These are phyloP conservation scores for Phasianus colchicus DNA, from an alignment of 2,113 vertebrate genomes.

Conservation along the genomic window DNA sequence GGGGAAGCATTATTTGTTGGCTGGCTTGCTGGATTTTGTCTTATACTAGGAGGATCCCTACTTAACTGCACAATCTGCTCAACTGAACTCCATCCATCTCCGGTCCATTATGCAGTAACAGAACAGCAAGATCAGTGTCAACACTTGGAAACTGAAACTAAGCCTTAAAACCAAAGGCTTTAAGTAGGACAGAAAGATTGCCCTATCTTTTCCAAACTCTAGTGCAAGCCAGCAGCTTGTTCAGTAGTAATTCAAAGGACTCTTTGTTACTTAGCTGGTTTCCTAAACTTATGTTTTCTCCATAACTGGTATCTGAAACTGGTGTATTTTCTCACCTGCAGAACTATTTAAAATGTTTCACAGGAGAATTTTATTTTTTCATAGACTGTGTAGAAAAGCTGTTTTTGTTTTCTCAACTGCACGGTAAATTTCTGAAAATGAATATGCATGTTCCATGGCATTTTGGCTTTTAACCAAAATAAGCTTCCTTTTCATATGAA, in stretches of 20 bases:
- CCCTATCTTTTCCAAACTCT: not conserved
- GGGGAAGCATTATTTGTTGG: slow-evolving; percentile 93
- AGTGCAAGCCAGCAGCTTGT: slow-evolving; percentile 15
- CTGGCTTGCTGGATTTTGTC: slow-evolving; percentile 90
- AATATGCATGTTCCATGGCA: not conserved
- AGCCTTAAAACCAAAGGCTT: slow-evolving; percentile 29
- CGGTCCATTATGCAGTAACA: not conserved
- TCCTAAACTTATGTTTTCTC: slow-evolving; percentile 21
- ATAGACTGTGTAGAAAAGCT: not conserved
- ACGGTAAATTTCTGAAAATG: not conserved
- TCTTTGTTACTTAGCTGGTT: slow-evolving; percentile 30
- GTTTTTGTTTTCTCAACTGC: slow-evolving; percentile 39
- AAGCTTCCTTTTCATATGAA: not conserved
- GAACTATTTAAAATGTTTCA: slow-evolving; percentile 18
- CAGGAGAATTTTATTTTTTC: not conserved
- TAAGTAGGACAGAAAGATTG: not conserved
- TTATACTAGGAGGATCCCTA: slow-evolving; percentile 87
- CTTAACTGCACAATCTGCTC: slow-evolving; percentile 77
- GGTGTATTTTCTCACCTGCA: not conserved
- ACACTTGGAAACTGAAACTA: slow-evolving; percentile 54
- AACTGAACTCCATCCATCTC: not conserved
- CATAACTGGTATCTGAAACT: not conserved
- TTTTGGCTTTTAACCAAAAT: slow-evolving; percentile 28
- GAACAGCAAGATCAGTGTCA: slow-evolving; percentile 48
- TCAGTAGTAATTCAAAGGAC: slow-evolving; percentile 14